Evolutionary conservation across 2,113 vertebrate species (phyloP), one percentile per base, ranked within the genome.

Genomic region (Phrynosoma platyrhinos): DNA sequence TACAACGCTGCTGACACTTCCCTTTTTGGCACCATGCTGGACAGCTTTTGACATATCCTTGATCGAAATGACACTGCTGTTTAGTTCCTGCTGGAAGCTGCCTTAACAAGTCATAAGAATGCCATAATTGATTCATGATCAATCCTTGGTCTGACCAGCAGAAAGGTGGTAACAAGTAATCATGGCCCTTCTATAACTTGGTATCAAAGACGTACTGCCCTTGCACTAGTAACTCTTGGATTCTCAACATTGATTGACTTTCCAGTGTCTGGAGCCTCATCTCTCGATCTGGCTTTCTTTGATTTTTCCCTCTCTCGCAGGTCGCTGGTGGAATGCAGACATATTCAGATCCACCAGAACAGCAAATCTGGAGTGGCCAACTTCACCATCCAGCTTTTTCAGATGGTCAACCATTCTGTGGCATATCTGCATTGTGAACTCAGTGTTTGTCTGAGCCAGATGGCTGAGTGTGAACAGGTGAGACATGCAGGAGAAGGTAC

Each of bases 311-410:
- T 23, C n/a, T 47, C 62, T 85, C 58, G 86, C 84, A 97, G 94
- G 94, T 88, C 93, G 71, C 93, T 94, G 21, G 58, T 71, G 75
- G 94, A 95, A 16, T 96, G 96, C 89, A 88, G 83, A 0, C 95
- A 96, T 92, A 95, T 96, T 93, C 94, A 90, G 42, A 79, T 95
- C 79, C 94, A 97, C 92, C 94, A 94, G 82, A 94, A 89, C 10
- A 78, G 88, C 27, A 62, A 95, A 90, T 91, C 97, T 93, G 87
- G 94, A 55, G 89, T 87, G 82, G 91, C 95, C 90, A 96, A 95
- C 93, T 96, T 97, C 94, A 95, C 95, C 95, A 97, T 97, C 95
- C 96, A 95, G 96, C 97, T 97, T 89, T 97, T 97, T 94, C 96
- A 97, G 94, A 97, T 97, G 97, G 96, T 98, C 94, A 97, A 98